Base-by-base conservation (phyloP, 2,888 invertebrate genomes). In the Coelinius sp. region DNA sequence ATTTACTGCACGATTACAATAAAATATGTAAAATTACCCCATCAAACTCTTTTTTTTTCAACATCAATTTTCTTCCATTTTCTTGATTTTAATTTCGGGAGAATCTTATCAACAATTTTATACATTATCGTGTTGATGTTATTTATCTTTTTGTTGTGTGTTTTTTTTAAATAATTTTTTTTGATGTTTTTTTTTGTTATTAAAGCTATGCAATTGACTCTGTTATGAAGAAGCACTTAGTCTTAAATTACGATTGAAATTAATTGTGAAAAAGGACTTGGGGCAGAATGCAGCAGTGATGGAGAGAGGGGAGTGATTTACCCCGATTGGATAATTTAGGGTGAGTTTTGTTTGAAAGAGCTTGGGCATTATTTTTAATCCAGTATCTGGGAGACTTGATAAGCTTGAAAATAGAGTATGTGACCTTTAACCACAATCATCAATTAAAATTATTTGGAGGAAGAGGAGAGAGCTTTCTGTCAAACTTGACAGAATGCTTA, bases 141-240 rank as follows among this genome's bases (percentile, higher is more conserved):
- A n/a, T n/a, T n/a, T n/a, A n/a, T n/a, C n/a, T 49, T 44, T 64
- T 44, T 68, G 24, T 41, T 59, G 41, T 41, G 38, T 20, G 38
- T 17, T 67, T 62, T 44, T 59, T 17, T 56, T n/a, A 35, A 6
- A 35, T 27, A 38, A 31, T 53, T 49, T 41, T 24, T 44, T 65
- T 49, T 27, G n/a, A 20, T 66, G 31, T 65, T 38, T 27, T 62
- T 69, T 46, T 62, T 46, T 68, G 31, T 67, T 53, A 63, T 53
- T 71, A 71, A 71, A 71, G 71, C 71, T 71, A 71, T 62, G 68
- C 71, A 71, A 71, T 71, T 71, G 71, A 71, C 71, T 67, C 63
- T 62, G 71, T 63, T 71, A 71, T 63, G 71, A 71, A 71, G 71
- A 71, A 71, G 71, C 71, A 71, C 71, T 71, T 71, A 71, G 67